phyloP scores from a whole-genome alignment of 2,797 vertebrate genomes.

The Myripristis jacobus region DNA sequence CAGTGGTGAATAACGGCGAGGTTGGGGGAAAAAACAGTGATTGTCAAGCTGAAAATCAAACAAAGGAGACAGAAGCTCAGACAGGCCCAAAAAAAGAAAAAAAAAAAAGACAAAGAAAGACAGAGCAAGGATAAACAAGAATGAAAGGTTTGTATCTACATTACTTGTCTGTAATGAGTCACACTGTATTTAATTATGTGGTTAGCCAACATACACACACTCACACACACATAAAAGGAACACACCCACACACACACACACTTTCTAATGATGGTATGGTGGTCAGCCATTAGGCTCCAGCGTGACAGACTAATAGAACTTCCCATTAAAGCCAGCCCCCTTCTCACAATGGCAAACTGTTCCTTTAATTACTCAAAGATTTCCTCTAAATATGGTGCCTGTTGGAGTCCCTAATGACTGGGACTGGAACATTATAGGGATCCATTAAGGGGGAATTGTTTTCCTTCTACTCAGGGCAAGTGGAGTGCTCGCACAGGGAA shows the following conservation, averaged over 20 bases:
- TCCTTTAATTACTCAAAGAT: slow-evolving; percentile 80
- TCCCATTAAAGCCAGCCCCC: slow-evolving; percentile 62
- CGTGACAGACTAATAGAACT: slow-evolving; percentile 66
- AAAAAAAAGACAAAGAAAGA: slow-evolving; percentile 45
- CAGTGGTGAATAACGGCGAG: slow-evolving; percentile 17
- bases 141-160: slow-evolving; percentile 45
- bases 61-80: slow-evolving; percentile 18
- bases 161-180: slow-evolving; percentile 61
- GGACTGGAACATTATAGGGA: slow-evolving; percentile 67
- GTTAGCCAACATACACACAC: no score
- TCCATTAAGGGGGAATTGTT: slow-evolving; percentile 71
- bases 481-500: slow-evolving; percentile 15
- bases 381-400: slow-evolving; percentile 75
- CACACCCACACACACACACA: slow-evolving; percentile 21
- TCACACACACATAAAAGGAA: no score
- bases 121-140: slow-evolving; percentile 27
- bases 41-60: slow-evolving; percentile 35
- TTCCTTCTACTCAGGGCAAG: slow-evolving; percentile 48
- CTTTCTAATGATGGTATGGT: slow-evolving; percentile 65
- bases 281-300: slow-evolving; percentile 63
- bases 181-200: slow-evolving; percentile 59
- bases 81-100: no score
- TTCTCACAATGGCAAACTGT: slow-evolving; percentile 57
- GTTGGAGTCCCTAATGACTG: slow-evolving; percentile 73
- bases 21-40: slow-evolving; percentile 17